A percentile compares a stretch with the other conserved stretches of the same genome.
Conservation (phyloP, 92 coral and sea anemone genomes). For the Chrysogorgia sp. region DNA sequence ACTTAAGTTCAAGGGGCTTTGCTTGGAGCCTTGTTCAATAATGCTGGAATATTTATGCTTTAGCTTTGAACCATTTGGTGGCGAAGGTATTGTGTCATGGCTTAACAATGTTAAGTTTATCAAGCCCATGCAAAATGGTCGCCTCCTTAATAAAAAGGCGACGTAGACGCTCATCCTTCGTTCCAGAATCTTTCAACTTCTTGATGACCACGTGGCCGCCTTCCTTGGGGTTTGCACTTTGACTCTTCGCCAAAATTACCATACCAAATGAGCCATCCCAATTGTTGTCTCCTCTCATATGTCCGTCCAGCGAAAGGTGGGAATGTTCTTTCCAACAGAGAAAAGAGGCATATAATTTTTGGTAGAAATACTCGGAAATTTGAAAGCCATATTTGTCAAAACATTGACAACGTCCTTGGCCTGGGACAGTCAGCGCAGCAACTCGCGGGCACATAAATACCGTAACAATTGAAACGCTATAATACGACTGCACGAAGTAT, state of each 20-base stretch:
- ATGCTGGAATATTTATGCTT: no score
- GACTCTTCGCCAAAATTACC: constrained; percentile 43
- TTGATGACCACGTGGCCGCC: constrained; percentile 39
- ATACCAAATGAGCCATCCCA: constrained; percentile 48
- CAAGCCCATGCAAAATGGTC: constrained; percentile 37
- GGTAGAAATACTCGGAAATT: neutral
- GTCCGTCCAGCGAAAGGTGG: constrained; percentile 37
- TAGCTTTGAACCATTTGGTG: no score
- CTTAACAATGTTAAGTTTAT: constrained; percentile 47
- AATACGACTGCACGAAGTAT: no score
- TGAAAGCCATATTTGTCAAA: no score
- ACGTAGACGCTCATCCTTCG: constrained; percentile 16
- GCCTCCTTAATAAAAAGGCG: constrained; percentile 58
- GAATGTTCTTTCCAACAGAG: constrained; percentile 8
- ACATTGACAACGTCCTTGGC: no score
- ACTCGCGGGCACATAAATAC: no score
- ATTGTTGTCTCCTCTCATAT: constrained; percentile 45
- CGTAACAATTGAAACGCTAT: no score
- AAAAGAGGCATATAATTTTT: neutral
- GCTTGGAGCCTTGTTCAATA: no score
- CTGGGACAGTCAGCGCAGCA: no score
- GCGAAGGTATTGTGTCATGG: constrained; percentile 31
- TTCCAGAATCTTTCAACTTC: constrained; percentile 36
- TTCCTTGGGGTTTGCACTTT: neutral
- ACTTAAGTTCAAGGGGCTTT: no score